A percentile compares a stretch with the other conserved stretches of the same genome.
phyloP scores from a whole-genome alignment of 2,113 vertebrate species.

The Onychostruthus taczanowskii region DNA sequence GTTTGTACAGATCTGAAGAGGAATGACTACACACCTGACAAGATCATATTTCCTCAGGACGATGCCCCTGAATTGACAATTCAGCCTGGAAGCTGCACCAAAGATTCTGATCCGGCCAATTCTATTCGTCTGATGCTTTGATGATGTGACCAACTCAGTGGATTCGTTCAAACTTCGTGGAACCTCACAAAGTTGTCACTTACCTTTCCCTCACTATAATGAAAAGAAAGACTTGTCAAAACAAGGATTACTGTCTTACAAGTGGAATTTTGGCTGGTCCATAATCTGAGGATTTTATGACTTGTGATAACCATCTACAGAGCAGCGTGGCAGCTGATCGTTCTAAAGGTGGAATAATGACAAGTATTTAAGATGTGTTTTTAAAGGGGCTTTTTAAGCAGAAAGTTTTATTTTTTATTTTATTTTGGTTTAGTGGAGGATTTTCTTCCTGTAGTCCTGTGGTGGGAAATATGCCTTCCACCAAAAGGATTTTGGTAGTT shows the following conservation, averaged over 20 bases:
- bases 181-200: constrained; percentile 42
- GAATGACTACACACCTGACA: constrained; percentile 97
- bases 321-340: not conserved
- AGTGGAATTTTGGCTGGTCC: constrained; percentile 39
- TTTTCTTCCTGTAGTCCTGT: constrained; percentile 19
- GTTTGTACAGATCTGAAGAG: constrained; percentile 87
- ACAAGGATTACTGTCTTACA: constrained; percentile 2
- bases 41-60: constrained; percentile 87
- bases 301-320: not conserved
- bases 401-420: constrained; percentile 57
- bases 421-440: constrained; percentile 51
- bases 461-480: constrained; percentile 71
- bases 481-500: constrained; percentile 54
- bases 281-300: not conserved
- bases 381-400: constrained; percentile 67
- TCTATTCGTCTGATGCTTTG: constrained; percentile 92
- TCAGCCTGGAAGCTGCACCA: constrained; percentile 82
- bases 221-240: constrained; percentile 11
- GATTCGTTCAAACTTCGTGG: constrained; percentile 28
- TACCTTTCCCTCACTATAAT: not conserved
- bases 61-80: constrained; percentile 81
- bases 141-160: constrained; percentile 35
- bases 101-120: constrained; percentile 81
- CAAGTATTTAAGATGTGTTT: constrained; percentile 61
- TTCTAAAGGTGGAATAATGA: constrained; percentile 56